A percentile compares a stretch with the other conserved stretches of the same genome.
These are phyloP conservation scores for Crossaster papposus DNA, from an alignment of 53 echinoderm and acorn worm species.

Conservation along the genomic window DNA sequence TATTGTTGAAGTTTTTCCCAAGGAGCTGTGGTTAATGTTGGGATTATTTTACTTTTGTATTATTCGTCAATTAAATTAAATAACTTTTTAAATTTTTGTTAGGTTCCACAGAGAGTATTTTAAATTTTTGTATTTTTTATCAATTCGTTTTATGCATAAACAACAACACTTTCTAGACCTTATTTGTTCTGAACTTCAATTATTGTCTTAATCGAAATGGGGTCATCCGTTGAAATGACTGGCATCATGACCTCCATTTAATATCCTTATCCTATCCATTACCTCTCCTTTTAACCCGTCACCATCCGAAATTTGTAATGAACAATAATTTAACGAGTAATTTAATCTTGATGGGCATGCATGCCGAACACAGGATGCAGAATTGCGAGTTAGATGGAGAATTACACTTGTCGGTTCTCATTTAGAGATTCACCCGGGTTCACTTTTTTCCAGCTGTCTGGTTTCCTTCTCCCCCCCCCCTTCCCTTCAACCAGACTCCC, in stretches of 20 bases:
- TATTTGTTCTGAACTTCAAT: no score
- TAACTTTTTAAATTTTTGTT: no score
- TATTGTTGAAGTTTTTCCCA: no score
- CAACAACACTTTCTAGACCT: neutral
- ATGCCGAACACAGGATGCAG: constrained; percentile 4
- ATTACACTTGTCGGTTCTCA: constrained; percentile 20
- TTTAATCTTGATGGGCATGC: constrained; percentile 11
- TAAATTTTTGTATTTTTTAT: no score
- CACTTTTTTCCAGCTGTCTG: neutral
- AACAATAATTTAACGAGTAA: constrained; percentile 47
- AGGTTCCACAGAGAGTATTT: no score
- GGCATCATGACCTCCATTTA: neutral
- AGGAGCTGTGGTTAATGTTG: no score
- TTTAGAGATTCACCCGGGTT: constrained; percentile 6
- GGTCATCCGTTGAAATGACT: neutral
- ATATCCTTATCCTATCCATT: neutral
- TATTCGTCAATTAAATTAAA: no score
- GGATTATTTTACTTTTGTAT: no score
- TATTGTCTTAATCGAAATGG: neutral
- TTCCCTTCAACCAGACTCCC: neutral
- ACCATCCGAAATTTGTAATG: constrained; percentile 9
- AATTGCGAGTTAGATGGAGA: no score
- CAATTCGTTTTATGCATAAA: no score
- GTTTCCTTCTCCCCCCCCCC: no score
- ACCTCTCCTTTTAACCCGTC: constrained; percentile 1